A percentile compares a stretch with the other conserved stretches of the same genome.
Evolutionary conservation across 2,888 invertebrate genomes (phyloP).

Genomic region (Heliconius charithonia): DNA sequence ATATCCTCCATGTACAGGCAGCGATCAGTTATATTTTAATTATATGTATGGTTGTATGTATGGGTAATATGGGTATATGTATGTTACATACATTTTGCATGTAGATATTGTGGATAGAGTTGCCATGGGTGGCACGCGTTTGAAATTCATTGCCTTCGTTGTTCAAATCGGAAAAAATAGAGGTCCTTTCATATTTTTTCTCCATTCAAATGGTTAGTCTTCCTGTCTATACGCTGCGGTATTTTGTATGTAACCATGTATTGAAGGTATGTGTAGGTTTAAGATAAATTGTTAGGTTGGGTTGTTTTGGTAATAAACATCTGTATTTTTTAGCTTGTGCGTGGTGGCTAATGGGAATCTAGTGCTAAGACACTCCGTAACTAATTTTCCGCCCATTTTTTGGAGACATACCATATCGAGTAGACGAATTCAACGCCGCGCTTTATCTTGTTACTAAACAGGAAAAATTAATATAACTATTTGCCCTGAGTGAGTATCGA

Average conservation of each 20-base stretch:
- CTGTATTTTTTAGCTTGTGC: background rate
- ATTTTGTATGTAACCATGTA: background rate
- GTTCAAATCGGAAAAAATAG: constrained; percentile 14
- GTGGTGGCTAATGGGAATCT: background rate
- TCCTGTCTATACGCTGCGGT: background rate
- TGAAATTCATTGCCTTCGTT: constrained; percentile 29
- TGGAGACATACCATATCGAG: no score
- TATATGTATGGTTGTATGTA: no score
- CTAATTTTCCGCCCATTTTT: no score
- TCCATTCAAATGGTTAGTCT: constrained; percentile 9
- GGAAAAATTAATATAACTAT: background rate
- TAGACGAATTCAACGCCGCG: no score
- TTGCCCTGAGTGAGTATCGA: background rate
- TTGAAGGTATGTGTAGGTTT: background rate
- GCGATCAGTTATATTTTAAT: background rate
- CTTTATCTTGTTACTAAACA: no score
- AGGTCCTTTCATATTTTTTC: background rate
- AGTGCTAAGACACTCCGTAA: no score
- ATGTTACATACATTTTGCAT: constrained; percentile 1
- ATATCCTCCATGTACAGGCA: background rate
- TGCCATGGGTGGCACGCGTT: background rate
- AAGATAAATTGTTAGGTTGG: background rate
- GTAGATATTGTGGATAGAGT: background rate
- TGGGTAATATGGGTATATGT: background rate
- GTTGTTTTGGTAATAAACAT: background rate